These are phyloP conservation scores for Zonotrichia leucophrys DNA, from an alignment of 2,113 vertebrate genomes.

Conservation along the genomic window DNA sequence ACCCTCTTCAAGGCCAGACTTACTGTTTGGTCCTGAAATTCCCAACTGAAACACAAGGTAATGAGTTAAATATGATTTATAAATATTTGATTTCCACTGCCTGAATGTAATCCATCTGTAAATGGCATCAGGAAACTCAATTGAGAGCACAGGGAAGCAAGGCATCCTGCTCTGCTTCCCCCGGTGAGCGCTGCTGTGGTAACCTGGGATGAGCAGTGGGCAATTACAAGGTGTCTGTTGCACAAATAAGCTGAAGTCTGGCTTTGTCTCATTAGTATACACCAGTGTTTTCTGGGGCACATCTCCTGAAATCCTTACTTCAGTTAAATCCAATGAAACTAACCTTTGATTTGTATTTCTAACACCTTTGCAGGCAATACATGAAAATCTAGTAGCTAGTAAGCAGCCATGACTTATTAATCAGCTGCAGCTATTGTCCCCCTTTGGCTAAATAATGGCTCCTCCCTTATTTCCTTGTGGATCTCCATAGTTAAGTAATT, in stretches of 20 bases:
- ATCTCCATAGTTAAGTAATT: not conserved
- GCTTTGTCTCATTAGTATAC: not conserved
- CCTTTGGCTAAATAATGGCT: not conserved
- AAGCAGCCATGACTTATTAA: not conserved
- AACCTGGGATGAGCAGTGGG: not conserved
- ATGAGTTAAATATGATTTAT: conserved; percentile 36
- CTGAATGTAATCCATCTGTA: not conserved
- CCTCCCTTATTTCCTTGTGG: not conserved
- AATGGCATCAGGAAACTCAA: not conserved
- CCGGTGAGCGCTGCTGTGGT: not conserved
- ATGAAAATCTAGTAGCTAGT: not conserved
- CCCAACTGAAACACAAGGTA: conserved; percentile 12
- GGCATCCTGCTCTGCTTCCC: conserved; percentile 1
- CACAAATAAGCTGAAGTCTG: not conserved
- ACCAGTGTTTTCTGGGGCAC: not conserved
- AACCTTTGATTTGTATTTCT: not conserved
- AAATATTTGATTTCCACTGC: conserved; percentile 48
- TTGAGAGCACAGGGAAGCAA: not conserved
- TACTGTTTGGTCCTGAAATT: not conserved
- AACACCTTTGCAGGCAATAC: not conserved
- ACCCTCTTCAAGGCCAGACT: not conserved
- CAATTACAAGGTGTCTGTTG: not conserved
- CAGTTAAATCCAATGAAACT: not conserved
- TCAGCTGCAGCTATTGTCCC: not conserved
- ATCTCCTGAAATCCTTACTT: not conserved